A percentile compares a stretch with the other conserved stretches of the same genome.
phyloP scores from a whole-genome alignment of 2,888 invertebrate species.

The Drosophila testacea region DNA sequence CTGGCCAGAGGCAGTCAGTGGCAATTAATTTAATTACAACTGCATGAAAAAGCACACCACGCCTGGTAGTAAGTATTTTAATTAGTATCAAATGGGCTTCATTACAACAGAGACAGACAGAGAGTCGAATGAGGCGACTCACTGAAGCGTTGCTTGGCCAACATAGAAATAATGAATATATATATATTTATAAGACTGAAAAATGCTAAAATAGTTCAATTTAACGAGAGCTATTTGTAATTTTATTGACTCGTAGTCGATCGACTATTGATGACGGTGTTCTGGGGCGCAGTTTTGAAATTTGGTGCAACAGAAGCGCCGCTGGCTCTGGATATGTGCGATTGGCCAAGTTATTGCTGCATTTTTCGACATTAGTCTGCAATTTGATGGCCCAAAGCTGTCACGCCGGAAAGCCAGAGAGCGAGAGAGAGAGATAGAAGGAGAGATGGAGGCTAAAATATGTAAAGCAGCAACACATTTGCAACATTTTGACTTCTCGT shows the following conservation, averaged over 20 bases:
- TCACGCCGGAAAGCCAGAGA: conserved; percentile 69
- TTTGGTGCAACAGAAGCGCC: conserved; percentile 70
- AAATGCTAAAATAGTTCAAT: conserved; percentile 61
- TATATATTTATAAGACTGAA: conserved; percentile 7
- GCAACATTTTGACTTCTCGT: conserved; percentile 75
- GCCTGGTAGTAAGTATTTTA: conserved; percentile 72
- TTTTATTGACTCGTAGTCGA: conserved; percentile 63
- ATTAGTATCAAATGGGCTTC: conserved; percentile 66
- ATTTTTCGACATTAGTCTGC: conserved; percentile 79
- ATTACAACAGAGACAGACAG: conserved; percentile 38
- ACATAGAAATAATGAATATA: neutral
- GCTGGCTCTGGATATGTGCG: conserved; percentile 53
- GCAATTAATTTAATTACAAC: conserved; percentile 71
- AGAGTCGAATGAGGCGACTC: conserved; percentile 16
- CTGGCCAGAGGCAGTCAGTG: conserved; percentile 39
- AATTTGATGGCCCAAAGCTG: conserved; percentile 81
- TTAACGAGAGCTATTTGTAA: conserved; percentile 75
- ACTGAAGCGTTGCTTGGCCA: conserved; percentile 50
- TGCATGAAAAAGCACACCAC: conserved; percentile 66
- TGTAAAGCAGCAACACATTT: conserved; percentile 64
- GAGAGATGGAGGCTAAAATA: conserved; percentile 8
- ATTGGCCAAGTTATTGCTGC: conserved; percentile 32
- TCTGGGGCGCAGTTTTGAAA: conserved; percentile 64
- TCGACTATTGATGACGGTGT: conserved; percentile 48
- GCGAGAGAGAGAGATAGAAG: neutral